Base-by-base conservation (phyloP, 2,113 vertebrate species). In the Alosa alosa region DNA sequence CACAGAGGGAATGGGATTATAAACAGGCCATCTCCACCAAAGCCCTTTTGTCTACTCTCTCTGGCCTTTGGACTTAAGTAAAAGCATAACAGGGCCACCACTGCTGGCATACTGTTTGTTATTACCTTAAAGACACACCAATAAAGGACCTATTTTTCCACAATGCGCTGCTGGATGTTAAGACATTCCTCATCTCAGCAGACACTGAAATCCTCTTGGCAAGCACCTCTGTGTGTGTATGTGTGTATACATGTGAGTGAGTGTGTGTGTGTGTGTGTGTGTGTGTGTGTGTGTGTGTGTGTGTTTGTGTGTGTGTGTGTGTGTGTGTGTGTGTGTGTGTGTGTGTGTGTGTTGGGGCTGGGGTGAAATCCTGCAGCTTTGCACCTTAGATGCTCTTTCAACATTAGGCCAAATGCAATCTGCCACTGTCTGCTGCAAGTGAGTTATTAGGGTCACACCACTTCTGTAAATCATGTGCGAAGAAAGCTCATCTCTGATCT, bases 171-270 rank as follows among this genome's bases (percentile, higher is more conserved):
- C 60, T 64, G 13, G 64, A 36, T 72, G 13, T 25, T 15, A 25
- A 36, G 64, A 72, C 64, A 72, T 72, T 31, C 64, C 64, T 72
- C n/a, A 36, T 72, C 64, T 31, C 11, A 31, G 11, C n/a, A 72
- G 64, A 72, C 64, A 72, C 64, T 25, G 64, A 72, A 72, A 72
- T 36, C n/a, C 25, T 72, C 64, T 72, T 72, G 64, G 25, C 64
- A 60, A 57, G 17, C 17, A 36, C 31, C 64, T 36, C 64, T 36
- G 0, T 72, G 25, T 72, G 64, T 72, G 64, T 72, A n/a, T 72
- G 60, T 25, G 46, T 47, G 46, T 47, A 8, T 46, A 8, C 8
- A 8, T 46, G 46, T 46, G 46, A 6, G 46, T 46, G 46, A 1
- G 46, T 46, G 46, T 46, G 46, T 46, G 46, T 46, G 46, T 46